These are phyloP conservation scores for Pegoplata infirma DNA, from an alignment of 2,888 invertebrate species.

Conservation along the genomic window DNA sequence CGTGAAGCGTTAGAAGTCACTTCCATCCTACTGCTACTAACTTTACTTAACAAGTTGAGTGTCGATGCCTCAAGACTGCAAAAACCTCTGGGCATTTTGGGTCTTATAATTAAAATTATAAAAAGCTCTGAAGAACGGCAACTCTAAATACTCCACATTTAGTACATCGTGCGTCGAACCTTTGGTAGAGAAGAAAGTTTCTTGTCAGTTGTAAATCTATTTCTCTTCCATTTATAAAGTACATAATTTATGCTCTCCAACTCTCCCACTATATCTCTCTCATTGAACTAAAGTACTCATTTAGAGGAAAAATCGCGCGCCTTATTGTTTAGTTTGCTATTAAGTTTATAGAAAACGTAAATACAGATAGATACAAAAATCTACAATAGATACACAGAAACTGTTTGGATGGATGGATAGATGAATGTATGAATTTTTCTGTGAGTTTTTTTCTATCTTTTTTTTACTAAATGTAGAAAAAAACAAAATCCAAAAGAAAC, in stretches of 20 bases:
- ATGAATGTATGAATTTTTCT: constrained; percentile 42
- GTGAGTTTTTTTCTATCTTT: not conserved
- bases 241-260: constrained; percentile 17
- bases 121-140: constrained; percentile 24
- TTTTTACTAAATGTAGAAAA: constrained; percentile 1
- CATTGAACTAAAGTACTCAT: constrained; percentile 44
- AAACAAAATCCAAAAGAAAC: constrained; percentile 35
- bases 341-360: constrained; percentile 37
- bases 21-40: too few species aligned
- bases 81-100: not conserved
- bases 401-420: constrained; percentile 44
- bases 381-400: constrained; percentile 63
- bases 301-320: constrained; percentile 59
- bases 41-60: too few species aligned
- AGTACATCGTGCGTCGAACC: constrained; percentile 54
- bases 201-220: constrained; percentile 26
- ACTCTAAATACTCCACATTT: constrained; percentile 42
- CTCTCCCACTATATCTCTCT: constrained; percentile 26
- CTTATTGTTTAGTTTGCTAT: constrained; percentile 50
- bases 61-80: too few species aligned
- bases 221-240: constrained; percentile 20
- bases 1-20: too few species aligned
- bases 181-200: constrained; percentile 60
- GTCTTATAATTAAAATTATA: not conserved
- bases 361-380: constrained; percentile 62